Evolutionary conservation across 2,113 vertebrate species (phyloP), one percentile per base, ranked within the genome.

Genomic region (Laterallus jamaicensis): DNA sequence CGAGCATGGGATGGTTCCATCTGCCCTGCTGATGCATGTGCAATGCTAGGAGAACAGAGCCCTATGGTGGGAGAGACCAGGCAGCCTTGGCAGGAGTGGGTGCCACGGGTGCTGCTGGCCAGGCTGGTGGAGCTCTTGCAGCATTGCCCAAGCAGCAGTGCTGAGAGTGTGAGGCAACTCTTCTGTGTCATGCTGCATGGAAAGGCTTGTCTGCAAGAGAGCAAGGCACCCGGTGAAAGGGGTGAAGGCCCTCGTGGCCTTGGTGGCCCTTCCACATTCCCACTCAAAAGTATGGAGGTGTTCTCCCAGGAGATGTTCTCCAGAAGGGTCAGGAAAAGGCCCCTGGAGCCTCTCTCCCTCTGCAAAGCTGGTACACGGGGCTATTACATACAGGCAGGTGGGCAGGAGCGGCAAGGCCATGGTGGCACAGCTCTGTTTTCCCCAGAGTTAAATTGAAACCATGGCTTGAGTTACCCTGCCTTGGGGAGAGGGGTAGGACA

Each of bases 101-200:
- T 32, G 49, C 70, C 18, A 1, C 39, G 32, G 77, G 58, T 19
- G 26, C 28, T 42, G 49, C 22, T 1, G 6, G 3, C 1, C 24
- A n/a, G 58, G 52, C 52, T 25, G 28, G 28, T 31, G 24, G 13
- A 68, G 40, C 35, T 74, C 82, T 37, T 2, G 0, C 24, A 6
- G 71, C 44, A 25, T 37, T 0, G 3, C 54, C 37, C 2, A 5
- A 35, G 56, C 4, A 13, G 15, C n/a, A 10, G 42, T 5, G 42
- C 2, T 2, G 2, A 28, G 16, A 20, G 31, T 4, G 0, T 6
- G 55, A 28, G 58, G 44, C 35, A 29, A 0, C 32, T n/a, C 15
- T n/a, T 63, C n/a, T 0, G 2, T 31, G 16, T 54, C 73, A 2
- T 20, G 21, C 28, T 55, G 49, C 0, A 0, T 22, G 37, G 31